Percentiles rank a stretch among this genome's conserved stretches.
These are phyloP conservation scores for Drosophila longiperda DNA, from an alignment of 2,888 invertebrate genomes.

Conservation along the genomic window DNA sequence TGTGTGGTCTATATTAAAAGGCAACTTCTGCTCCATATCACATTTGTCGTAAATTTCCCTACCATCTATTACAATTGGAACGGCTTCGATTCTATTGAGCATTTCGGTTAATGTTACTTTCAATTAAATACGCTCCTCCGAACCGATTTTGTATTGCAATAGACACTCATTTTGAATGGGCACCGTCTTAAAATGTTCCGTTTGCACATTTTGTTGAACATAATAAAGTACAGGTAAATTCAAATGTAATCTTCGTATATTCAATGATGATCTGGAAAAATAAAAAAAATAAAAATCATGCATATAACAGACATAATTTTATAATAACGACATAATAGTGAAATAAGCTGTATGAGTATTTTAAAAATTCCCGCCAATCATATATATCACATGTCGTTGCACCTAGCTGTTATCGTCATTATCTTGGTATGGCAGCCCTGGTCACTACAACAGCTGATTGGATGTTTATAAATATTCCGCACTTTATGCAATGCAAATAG, in stretches of 20 bases:
- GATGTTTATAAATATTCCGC: conserved; percentile 1
- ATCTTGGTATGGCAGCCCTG: conserved; percentile 12
- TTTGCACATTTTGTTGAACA: conserved; percentile 76
- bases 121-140: conserved; percentile 91
- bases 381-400: neutral
- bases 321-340: neutral
- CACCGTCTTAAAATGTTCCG: conserved; percentile 88
- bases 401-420: neutral
- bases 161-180: conserved; percentile 91
- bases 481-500: conserved; percentile 45
- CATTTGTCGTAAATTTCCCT: conserved; percentile 90
- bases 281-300: neutral
- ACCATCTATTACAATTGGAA: conserved; percentile 97
- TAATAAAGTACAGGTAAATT: neutral
- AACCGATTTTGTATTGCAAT: conserved; percentile 91
- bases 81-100: conserved; percentile 89
- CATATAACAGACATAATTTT: neutral
- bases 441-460: conserved; percentile 33
- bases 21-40: conserved; percentile 92
- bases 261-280: conserved; percentile 9
- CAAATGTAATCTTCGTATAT: neutral
- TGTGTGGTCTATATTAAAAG: conserved; percentile 93
- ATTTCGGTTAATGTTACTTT: conserved; percentile 89
- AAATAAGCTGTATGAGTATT: neutral
- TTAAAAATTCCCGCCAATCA: conserved; percentile 11